Conservation (phyloP, 64 coral and sea anemone species). For the Pocillopora damicornis region DNA sequence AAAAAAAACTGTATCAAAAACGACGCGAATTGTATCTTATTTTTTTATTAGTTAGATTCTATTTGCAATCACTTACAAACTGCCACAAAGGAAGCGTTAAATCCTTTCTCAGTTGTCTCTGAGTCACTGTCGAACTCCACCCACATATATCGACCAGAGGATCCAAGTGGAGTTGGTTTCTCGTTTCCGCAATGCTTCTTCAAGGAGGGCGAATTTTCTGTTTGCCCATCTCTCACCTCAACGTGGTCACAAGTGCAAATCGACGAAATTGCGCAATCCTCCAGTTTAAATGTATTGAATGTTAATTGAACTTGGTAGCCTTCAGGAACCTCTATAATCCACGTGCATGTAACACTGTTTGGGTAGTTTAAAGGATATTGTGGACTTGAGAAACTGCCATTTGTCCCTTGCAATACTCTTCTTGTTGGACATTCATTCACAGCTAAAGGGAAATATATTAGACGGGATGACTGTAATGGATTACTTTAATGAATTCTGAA, state of each 20-base stretch:
- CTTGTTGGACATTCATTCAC: neutral
- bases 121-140: conserved; percentile 35
- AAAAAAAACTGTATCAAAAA: too few relatives aligned
- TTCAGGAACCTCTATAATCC: conserved; percentile 26
- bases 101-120: conserved; percentile 10
- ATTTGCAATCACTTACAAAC: neutral
- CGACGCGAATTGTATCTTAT: too few relatives aligned
- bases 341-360: neutral
- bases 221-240: conserved; percentile 35
- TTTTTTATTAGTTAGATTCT: too few relatives aligned
- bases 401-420: neutral
- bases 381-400: conserved; percentile 20
- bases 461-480: too few relatives aligned
- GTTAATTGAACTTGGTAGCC: neutral
- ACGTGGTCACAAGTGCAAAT: conserved; percentile 50
- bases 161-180: neutral
- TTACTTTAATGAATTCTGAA: too few relatives aligned
- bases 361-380: conserved; percentile 15
- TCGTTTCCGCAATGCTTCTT: conserved; percentile 15
- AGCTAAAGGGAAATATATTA: neutral
- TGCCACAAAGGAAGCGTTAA: conserved; percentile 12
- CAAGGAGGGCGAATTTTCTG: neutral
- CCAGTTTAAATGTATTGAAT: conserved; percentile 11
- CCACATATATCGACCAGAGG: conserved; percentile 46
- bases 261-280: conserved; percentile 18